Percentiles rank a stretch among this genome's conserved stretches.
phyloP scores from a whole-genome alignment of 1,140 invertebrate genomes.

The Nasonia giraulti region DNA sequence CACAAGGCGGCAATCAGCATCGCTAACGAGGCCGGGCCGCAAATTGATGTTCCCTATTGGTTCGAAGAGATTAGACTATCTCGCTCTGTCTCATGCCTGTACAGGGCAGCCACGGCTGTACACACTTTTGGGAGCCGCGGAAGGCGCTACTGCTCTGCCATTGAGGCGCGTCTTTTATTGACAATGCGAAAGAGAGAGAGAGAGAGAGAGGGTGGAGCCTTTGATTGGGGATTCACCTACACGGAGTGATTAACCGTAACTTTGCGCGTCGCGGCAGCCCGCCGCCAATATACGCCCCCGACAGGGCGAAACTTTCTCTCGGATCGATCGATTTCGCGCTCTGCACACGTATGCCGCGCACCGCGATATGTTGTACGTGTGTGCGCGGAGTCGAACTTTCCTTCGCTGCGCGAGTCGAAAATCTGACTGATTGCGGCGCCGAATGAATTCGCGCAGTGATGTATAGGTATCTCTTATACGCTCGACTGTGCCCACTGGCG shows the following conservation, averaged over 20 bases:
- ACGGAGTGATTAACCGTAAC: constrained; percentile 25
- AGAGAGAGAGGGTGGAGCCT: neutral
- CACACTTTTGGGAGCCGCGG: neutral
- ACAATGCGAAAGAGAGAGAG: neutral
- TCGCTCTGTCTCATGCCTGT: neutral
- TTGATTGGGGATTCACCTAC: constrained; percentile 41
- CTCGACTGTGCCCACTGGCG: neutral
- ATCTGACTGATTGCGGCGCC: constrained; percentile 27
- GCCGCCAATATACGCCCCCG: neutral
- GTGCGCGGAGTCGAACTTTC: neutral
- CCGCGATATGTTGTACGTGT: neutral
- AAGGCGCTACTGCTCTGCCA: neutral
- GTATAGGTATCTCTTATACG: no score
- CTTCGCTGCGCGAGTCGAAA: neutral
- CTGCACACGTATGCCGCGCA: neutral
- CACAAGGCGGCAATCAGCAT: constrained; percentile 47
- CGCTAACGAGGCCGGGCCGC: constrained; percentile 38
- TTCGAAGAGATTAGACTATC: neutral
- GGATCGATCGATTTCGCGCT: neutral
- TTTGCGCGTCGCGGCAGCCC: neutral
- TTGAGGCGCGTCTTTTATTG: constrained; percentile 26
- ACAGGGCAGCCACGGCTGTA: neutral
- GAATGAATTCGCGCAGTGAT: constrained; percentile 5
- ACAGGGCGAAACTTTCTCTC: neutral
- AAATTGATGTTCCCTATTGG: constrained; percentile 43